phyloP scores from a whole-genome alignment of 2,797 vertebrate genomes.

The Catostomus latipinnis region DNA sequence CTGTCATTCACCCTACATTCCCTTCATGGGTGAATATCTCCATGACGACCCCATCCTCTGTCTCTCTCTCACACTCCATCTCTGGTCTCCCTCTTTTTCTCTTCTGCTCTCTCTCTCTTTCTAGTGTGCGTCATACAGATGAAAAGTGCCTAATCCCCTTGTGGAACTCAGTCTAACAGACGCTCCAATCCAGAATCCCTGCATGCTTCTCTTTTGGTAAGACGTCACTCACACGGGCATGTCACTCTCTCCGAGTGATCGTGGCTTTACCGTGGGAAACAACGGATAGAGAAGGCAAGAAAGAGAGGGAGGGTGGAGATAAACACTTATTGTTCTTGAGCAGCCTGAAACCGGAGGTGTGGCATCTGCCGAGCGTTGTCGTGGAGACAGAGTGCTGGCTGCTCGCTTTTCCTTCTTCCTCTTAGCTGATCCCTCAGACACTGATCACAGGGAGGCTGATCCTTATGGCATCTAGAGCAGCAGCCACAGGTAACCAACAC shows the following conservation, averaged over 20 bases:
- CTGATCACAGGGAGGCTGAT: constrained; percentile 58
- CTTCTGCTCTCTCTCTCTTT: constrained; percentile 30
- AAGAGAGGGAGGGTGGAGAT: constrained; percentile 58
- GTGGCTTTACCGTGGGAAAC: constrained; percentile 52
- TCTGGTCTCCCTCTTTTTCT: constrained; percentile 16
- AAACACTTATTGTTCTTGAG: constrained; percentile 66
- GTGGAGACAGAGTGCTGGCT: constrained; percentile 63
- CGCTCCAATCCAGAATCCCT: constrained; percentile 56
- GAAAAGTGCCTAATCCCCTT: constrained; percentile 61
- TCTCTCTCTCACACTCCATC: background rate
- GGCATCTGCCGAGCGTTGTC: constrained; percentile 66
- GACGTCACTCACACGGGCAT: constrained; percentile 53
- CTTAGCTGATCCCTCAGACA: constrained; percentile 58
- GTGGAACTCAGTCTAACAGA: constrained; percentile 57
- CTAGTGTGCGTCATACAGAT: constrained; percentile 57
- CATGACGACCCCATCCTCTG: constrained; percentile 63
- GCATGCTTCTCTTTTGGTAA: constrained; percentile 50
- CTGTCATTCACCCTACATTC: constrained; percentile 59
- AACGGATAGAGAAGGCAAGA: constrained; percentile 29
- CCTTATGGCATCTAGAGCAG: constrained; percentile 64
- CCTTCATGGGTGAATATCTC: constrained; percentile 61
- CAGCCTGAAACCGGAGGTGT: constrained; percentile 62
- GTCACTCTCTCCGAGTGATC: constrained; percentile 56
- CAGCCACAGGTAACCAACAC: constrained; percentile 63
- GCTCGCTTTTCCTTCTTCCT: constrained; percentile 50